phyloP scores from a whole-genome alignment of 2,797 vertebrate genomes.

The Euthynnus affinis region DNA sequence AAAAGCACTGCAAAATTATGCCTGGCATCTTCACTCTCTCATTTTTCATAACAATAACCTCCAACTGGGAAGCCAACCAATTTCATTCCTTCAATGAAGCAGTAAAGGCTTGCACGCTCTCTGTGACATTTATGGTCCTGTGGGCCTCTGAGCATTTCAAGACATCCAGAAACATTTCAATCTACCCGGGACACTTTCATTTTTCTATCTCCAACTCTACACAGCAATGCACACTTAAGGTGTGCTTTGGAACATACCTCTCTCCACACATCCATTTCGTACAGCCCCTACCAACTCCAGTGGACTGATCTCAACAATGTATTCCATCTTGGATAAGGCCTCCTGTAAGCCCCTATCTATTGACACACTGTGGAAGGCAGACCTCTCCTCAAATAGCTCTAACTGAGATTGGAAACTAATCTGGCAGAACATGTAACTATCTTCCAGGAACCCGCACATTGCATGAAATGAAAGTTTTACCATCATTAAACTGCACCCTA shows the following conservation, averaged over 20 bases:
- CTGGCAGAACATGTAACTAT: not conserved
- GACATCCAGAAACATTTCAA: not conserved
- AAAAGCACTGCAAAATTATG: not conserved
- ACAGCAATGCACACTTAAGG: not conserved
- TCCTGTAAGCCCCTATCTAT: not conserved
- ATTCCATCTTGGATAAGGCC: not conserved
- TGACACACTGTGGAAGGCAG: not conserved
- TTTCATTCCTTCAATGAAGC: not conserved
- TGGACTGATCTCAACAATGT: not conserved
- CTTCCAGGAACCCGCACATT: not conserved
- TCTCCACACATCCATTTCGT: not conserved
- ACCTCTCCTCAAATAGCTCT: not conserved
- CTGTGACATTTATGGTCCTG: not conserved
- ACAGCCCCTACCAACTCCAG: not conserved
- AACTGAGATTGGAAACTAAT: slow-evolving; percentile 9
- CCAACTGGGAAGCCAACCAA: not conserved
- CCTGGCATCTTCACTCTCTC: not conserved
- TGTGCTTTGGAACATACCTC: not conserved
- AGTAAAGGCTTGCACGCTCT: not conserved
- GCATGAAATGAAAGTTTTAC: not conserved
- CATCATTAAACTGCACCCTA: not conserved
- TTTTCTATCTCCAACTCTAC: not conserved
- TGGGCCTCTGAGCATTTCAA: not conserved
- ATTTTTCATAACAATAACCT: slow-evolving; percentile 6
- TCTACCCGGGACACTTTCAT: not conserved